Evolutionary conservation across 2,888 invertebrate genomes (phyloP).

Genomic region (Allygus modestus): DNA sequence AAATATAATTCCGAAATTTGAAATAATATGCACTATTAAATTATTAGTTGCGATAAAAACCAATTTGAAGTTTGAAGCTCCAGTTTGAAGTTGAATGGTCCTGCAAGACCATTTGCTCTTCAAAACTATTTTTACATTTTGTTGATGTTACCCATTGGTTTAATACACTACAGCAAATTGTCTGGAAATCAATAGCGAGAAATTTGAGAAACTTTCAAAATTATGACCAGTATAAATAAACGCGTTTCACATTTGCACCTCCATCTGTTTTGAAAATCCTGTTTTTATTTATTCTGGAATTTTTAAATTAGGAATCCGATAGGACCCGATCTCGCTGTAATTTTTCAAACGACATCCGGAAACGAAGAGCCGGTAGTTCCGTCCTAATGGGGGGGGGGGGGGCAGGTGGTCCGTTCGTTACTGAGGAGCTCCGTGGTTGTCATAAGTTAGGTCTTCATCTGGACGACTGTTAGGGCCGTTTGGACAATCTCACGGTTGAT

Average conservation of each 20-base stretch:
- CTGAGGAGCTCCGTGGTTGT: constrained; percentile 31
- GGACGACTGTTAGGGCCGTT: constrained; percentile 50
- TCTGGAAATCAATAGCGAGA: too few relatives aligned
- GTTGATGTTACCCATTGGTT: too few relatives aligned
- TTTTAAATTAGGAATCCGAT: constrained; percentile 19
- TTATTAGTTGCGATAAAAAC: too few relatives aligned
- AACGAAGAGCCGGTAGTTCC: constrained; percentile 1
- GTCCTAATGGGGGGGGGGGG: not conserved
- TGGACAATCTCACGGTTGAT: constrained; percentile 55
- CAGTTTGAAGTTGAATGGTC: too few relatives aligned
- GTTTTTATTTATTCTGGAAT: not conserved
- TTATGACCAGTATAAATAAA: not conserved
- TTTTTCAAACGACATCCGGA: constrained; percentile 27
- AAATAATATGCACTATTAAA: too few relatives aligned
- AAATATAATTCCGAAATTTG: too few relatives aligned
- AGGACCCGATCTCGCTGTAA: constrained; percentile 9
- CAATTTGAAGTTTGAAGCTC: too few relatives aligned
- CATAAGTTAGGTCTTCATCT: constrained; percentile 56
- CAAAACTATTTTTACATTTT: too few relatives aligned
- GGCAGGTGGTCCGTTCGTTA: constrained; percentile 40
- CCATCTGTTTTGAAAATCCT: not conserved
- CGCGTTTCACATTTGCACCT: not conserved
- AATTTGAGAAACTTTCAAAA: not conserved
- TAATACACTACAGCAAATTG: too few relatives aligned
- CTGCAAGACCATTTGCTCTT: too few relatives aligned